Base-by-base conservation (phyloP, 1,140 invertebrate genomes). In the Drosophila eugracilis region DNA sequence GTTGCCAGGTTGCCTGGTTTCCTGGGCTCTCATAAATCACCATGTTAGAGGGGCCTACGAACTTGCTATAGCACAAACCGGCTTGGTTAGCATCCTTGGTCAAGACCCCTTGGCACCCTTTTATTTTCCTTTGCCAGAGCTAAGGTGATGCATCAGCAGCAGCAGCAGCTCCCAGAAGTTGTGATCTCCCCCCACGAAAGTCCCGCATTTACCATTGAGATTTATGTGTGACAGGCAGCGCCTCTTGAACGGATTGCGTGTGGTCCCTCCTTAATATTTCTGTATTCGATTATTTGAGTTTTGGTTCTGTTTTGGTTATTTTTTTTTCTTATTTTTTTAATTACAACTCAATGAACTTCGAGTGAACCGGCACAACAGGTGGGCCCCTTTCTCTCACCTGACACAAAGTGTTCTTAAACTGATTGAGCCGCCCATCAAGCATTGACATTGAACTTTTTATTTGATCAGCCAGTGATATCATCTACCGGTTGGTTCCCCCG, bases 331-430 rank as follows among this genome's bases (percentile, higher is more conserved):
- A 26, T 58, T 34, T 24, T 34, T 75, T 71, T 85, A 85, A 86
- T 85, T 85, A 78, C 81, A 85, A 75, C 81, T 85, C 81, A 85
- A 85, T 86, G 77, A 86, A 79, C 77, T 75, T 86, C 81, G 63
- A 47, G 36, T 54, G 77, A 86, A 85, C 77, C 73, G 52, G 63
- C 81, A 53, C 81, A 78, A 88, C 81, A 85, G 81, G 81, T 85
- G 81, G 81, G 19, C 72, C 41, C 55, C 55, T 60, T 77, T 71
- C 67, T 58, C 50, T 60, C 65, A 66, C 66, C 65, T 67, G 58
- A 77, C 77, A 48, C 77, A 59, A 50, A 80, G 57, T 75, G 49
- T 15, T 59, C 58, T 59, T 48, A 63, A 79, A 79, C 69, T 62
- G 71, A 79, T 75, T 79, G 52, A 69, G 62, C 76, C 60, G 39